phyloP scores from a whole-genome alignment of 2,888 invertebrate species.

The Stenodema calcarata region DNA sequence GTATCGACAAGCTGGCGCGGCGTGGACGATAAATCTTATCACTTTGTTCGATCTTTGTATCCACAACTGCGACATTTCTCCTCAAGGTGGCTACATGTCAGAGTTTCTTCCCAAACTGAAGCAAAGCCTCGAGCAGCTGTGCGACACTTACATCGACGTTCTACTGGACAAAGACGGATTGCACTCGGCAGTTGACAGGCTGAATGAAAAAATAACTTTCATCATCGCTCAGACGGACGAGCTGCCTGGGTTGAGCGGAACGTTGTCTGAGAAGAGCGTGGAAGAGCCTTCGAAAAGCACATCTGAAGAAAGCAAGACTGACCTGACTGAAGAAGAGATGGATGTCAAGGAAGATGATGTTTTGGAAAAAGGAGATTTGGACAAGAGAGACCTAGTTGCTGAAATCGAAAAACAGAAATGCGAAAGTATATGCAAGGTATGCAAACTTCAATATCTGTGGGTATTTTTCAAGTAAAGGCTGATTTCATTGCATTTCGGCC shows the following conservation, averaged over 20 bases:
- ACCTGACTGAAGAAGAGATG: conserved; percentile 50
- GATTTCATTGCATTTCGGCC: too few species aligned
- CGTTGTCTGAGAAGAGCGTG: conserved; percentile 51
- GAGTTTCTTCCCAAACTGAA: conserved; percentile 60
- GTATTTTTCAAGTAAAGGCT: too few species aligned
- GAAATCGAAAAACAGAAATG: conserved; percentile 85
- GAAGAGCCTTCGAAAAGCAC: conserved; percentile 48
- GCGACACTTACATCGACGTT: conserved; percentile 65
- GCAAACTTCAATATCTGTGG: neutral
- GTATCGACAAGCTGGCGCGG: conserved; percentile 91
- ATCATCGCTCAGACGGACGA: conserved; percentile 67
- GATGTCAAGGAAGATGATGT: conserved; percentile 42
- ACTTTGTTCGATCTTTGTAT: conserved; percentile 85
- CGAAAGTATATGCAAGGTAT: conserved; percentile 82
- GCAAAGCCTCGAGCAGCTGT: conserved; percentile 63
- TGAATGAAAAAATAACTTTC: conserved; percentile 68
- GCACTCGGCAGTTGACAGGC: conserved; percentile 62
- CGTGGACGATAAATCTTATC: conserved; percentile 88
- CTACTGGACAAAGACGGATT: conserved; percentile 64
- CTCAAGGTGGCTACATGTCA: conserved; percentile 55
- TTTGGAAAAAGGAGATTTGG: conserved; percentile 48
- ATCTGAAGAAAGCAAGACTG: conserved; percentile 51
- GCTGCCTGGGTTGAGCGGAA: conserved; percentile 62
- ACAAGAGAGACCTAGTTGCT: conserved; percentile 62
- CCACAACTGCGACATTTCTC: conserved; percentile 60